A percentile compares a stretch with the other conserved stretches of the same genome.
These are phyloP conservation scores for Mesocentrotus franciscanus DNA, from an alignment of 53 echinoderm and acorn worm species.

Conservation along the genomic window DNA sequence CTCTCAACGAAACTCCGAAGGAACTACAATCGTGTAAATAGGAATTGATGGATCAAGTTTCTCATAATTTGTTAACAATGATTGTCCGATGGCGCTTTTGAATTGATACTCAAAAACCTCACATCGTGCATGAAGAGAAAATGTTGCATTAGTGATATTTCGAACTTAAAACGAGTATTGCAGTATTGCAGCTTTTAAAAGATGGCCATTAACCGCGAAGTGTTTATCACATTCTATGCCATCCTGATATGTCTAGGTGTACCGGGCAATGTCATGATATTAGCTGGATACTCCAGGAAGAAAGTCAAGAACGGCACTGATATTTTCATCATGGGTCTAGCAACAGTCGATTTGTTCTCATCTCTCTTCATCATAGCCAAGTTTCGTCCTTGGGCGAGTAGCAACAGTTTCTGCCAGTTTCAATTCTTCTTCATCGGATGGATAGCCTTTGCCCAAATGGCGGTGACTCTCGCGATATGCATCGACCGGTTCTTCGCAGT, in stretches of 20 bases:
- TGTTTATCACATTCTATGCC: conserved; percentile 1
- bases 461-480: conserved; percentile 3
- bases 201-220: conserved; percentile 34
- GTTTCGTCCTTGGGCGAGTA: not conserved
- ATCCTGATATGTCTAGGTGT: not conserved
- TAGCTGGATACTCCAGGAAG: conserved; percentile 7
- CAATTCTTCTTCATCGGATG: conserved; percentile 41
- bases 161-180: not conserved
- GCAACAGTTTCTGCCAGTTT: conserved; percentile 31
- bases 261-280: not conserved
- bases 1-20: too few species aligned
- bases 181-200: not conserved
- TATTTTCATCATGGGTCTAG: conserved; percentile 43
- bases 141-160: not conserved
- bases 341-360: conserved; percentile 7
- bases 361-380: conserved; percentile 11
- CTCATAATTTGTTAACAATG: too few species aligned
- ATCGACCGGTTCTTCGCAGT: conserved; percentile 39
- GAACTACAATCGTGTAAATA: too few species aligned
- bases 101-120: too few species aligned
- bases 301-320: conserved; percentile 43
- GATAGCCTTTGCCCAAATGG: not conserved
- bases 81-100: too few species aligned
- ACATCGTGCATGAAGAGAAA: too few species aligned
- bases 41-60: too few species aligned